Evolutionary conservation across 2,113 vertebrate genomes (phyloP), one percentile per base, ranked within the genome.

Genomic region (Probosciger aterrimus): DNA sequence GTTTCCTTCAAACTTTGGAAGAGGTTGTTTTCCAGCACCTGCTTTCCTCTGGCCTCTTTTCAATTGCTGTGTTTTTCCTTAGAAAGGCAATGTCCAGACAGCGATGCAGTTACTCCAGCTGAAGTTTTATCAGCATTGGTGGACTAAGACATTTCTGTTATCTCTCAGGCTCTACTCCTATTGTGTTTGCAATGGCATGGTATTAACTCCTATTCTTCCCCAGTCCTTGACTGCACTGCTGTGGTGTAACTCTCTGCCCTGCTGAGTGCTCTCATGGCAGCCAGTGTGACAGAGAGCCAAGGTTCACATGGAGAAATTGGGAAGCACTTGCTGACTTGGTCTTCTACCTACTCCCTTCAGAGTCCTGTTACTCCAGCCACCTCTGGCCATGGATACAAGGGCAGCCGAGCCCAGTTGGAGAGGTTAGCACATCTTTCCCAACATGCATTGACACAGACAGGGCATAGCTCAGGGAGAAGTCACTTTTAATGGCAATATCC

Each of bases 401-500:
- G 52, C 74, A 78, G 69, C 35, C 55, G 16, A 18, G 49, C 24
- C 18, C 30, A 9, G 20, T 16, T 14, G 43, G 18, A 73, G 15
- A 18, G 6, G 33, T 30, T 18, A 44, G 39, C 27, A 3, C 0
- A 0, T 14, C 50, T 37, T 71, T 67, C 57, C 65, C 63, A 35
- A 9, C 31, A 46, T n/a, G n/a, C 60, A 16, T 23, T 60, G 55
- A 94, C 35, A 41, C 55, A 71, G 53, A 83, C 55, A 86, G 31
- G 11, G 20, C 50, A 46, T 55, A 0, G 0, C 47, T 86, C 73
- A 57, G 92, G 92, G 91, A 84, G 46, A 93, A 86, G 81, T 83
- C 55, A 39, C 49, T 79, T 97, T 97, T 97, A 97, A 96, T 97
- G 70, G 87, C 57, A 73, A 86, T 49, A 92, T 79, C 77, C 81